Percentiles rank a stretch among this genome's conserved stretches.
These are phyloP conservation scores for Cepaea hortensis DNA, from an alignment of 2,888 invertebrate genomes.

Conservation along the genomic window DNA sequence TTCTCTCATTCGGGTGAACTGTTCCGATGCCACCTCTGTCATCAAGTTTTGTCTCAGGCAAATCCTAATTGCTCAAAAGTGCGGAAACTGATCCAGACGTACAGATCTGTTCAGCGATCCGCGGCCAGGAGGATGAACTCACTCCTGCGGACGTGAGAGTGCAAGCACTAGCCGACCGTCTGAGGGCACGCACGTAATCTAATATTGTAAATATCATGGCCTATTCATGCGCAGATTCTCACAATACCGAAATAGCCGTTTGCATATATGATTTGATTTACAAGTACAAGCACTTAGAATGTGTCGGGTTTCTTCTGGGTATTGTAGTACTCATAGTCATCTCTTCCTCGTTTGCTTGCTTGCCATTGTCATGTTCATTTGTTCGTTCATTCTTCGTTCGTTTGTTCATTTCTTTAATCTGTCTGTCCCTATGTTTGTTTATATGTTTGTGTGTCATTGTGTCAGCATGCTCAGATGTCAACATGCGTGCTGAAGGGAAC, in stretches of 20 bases:
- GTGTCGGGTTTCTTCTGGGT: background rate
- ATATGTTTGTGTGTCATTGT: no score
- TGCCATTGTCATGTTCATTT: no score
- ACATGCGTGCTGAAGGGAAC: no score
- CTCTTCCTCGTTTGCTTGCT: no score
- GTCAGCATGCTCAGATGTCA: no score
- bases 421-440: no score
- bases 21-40: no score
- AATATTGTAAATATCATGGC: background rate
- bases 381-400: no score
- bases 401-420: no score
- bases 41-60: no score
- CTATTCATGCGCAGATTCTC: background rate
- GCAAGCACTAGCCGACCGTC: background rate
- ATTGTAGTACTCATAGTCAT: no score
- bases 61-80: background rate
- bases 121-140: background rate
- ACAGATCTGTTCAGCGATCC: background rate
- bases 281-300: background rate
- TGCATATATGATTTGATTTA: constrained; percentile 4
- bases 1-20: no score
- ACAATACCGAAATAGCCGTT: constrained; percentile 8
- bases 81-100: background rate
- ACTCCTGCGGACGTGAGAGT: constrained; percentile 3
- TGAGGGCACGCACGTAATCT: background rate